Conservation (phyloP, 2,113 vertebrate species). For the Ictalurus punctatus region DNA sequence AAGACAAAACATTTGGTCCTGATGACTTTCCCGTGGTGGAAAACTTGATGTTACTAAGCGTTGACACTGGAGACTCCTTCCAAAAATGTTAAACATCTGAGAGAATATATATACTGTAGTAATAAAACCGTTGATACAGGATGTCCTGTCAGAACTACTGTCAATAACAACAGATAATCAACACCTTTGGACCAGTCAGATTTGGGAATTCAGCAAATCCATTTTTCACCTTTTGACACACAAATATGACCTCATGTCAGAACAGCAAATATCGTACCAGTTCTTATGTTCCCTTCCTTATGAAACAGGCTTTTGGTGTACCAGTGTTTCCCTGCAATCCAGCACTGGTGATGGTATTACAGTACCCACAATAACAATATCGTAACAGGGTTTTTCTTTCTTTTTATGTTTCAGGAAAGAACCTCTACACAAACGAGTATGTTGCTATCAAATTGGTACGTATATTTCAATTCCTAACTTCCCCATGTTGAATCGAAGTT, state of each 20-base stretch:
- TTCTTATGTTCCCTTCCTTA: neutral
- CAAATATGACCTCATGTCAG: neutral
- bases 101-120: neutral
- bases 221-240: neutral
- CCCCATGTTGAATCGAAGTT: neutral
- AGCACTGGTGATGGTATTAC: neutral
- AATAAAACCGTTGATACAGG: too few species aligned
- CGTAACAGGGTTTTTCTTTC: slow-evolving; percentile 24
- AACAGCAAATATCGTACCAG: neutral
- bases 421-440: slow-evolving; percentile 90
- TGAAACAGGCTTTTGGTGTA: neutral
- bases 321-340: neutral
- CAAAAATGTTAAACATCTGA: neutral
- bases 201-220: neutral
- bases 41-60: neutral
- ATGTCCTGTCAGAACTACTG: too few species aligned
- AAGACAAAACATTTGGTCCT: neutral
- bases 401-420: slow-evolving; percentile 76
- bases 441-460: slow-evolving; percentile 91
- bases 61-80: neutral
- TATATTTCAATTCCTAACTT: slow-evolving; percentile 44
- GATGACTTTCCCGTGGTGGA: neutral
- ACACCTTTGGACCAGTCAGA: neutral
- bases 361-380: neutral
- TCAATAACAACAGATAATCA: too few species aligned